Conservation (phyloP, 2,797 vertebrate genomes). For the Botia almorhae region DNA sequence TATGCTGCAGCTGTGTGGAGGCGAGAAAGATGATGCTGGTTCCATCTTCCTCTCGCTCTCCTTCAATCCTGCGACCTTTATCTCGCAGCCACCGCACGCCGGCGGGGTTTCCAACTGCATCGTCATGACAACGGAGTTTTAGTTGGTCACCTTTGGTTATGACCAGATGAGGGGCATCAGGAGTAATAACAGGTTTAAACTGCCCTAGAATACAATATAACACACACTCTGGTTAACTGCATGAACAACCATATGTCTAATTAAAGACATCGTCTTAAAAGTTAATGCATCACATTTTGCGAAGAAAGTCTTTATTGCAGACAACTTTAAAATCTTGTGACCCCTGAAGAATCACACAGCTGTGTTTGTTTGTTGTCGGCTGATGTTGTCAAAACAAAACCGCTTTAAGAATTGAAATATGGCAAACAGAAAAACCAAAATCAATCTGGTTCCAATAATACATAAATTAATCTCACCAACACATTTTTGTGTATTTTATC, state of each 20-base stretch:
- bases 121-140: constrained; percentile 80
- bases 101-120: constrained; percentile 51
- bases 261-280: not conserved
- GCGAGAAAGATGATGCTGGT: constrained; percentile 62
- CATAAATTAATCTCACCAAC: not conserved
- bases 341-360: not conserved
- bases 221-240: not conserved
- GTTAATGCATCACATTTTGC: not conserved
- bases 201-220: constrained; percentile 62
- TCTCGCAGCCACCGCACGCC: constrained; percentile 83
- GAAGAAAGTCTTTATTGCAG: not conserved
- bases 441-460: not conserved
- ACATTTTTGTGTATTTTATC: not conserved
- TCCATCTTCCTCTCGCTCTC: constrained; percentile 66
- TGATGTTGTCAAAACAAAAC: constrained; percentile 3
- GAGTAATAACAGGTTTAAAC: constrained; percentile 76
- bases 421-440: not conserved
- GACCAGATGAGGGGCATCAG: constrained; percentile 76
- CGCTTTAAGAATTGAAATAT: not conserved
- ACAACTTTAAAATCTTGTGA: not conserved
- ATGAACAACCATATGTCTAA: not conserved
- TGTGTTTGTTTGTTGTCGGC: constrained; percentile 8
- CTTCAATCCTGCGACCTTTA: constrained; percentile 71
- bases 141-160: constrained; percentile 80
- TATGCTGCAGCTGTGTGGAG: constrained; percentile 74